A percentile compares a stretch with the other conserved stretches of the same genome.
Conservation (phyloP, 2,797 vertebrate species). For the Diplodus sargus region DNA sequence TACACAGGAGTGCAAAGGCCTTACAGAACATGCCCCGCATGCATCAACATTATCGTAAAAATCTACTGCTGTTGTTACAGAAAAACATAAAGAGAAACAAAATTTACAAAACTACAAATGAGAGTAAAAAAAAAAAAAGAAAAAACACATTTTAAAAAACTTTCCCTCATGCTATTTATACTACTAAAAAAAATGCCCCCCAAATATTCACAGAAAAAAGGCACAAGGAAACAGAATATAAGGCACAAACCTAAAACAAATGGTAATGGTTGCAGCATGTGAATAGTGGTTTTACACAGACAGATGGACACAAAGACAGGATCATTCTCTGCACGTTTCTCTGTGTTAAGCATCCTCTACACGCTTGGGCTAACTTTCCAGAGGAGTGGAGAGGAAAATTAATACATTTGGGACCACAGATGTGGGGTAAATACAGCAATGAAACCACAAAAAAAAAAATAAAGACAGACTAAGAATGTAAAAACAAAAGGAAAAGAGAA, state of each 20-base stretch:
- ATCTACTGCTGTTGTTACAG: slow-evolving; percentile 49
- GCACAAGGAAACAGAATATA: slow-evolving; percentile 32
- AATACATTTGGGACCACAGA: slow-evolving; percentile 31
- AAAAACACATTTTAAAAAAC: slow-evolving; percentile 36
- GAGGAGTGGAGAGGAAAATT: slow-evolving; percentile 35
- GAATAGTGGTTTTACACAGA: slow-evolving; percentile 52
- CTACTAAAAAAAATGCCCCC: slow-evolving; percentile 21
- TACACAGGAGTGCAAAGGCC: slow-evolving; percentile 78
- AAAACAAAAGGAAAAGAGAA: slow-evolving; percentile 3
- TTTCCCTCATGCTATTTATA: slow-evolving; percentile 58
- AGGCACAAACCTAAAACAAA: slow-evolving; percentile 15
- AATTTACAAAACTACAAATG: slow-evolving; percentile 74
- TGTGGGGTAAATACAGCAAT: not conserved
- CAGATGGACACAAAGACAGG: slow-evolving; percentile 1
- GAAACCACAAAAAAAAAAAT: not conserved
- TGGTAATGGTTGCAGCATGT: slow-evolving; percentile 15
- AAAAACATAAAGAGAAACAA: slow-evolving; percentile 55
- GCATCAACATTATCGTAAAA: slow-evolving; percentile 65
- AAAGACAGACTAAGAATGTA: not conserved
- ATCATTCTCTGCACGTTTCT: slow-evolving; percentile 47
- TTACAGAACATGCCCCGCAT: slow-evolving; percentile 86
- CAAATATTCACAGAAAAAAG: slow-evolving; percentile 58
- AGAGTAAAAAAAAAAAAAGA: slow-evolving; percentile 42
- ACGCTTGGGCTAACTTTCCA: slow-evolving; percentile 44
- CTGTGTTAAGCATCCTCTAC: slow-evolving; percentile 17